Percentiles rank a stretch among this genome's conserved stretches.
These are phyloP conservation scores for Ophioninae sp. DNA, from an alignment of 2,888 invertebrate species.

Conservation along the genomic window DNA sequence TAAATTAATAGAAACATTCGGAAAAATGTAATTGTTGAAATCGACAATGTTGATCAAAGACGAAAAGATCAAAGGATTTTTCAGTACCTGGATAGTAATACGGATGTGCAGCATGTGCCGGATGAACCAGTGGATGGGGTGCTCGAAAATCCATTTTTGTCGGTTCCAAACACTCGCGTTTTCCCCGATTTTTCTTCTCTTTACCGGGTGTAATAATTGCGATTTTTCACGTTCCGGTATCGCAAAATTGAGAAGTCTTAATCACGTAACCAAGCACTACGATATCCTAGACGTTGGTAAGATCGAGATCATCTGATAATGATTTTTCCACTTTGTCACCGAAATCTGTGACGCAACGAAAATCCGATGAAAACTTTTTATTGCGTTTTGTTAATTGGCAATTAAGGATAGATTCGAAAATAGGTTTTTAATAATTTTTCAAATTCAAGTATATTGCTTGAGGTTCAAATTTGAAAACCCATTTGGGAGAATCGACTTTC, in stretches of 20 bases:
- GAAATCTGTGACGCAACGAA: not conserved
- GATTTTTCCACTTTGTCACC: not conserved
- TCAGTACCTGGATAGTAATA: conserved; percentile 73
- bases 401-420: not conserved
- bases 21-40: not conserved
- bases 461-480: not conserved
- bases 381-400: not conserved
- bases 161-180: conserved; percentile 16
- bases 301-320: conserved; percentile 27
- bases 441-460: not conserved
- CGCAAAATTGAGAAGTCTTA: not conserved
- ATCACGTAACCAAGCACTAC: conserved; percentile 48
- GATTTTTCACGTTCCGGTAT: not conserved
- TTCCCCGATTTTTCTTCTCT: conserved; percentile 21
- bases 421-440: not conserved
- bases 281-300: conserved; percentile 37
- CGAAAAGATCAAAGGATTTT: not conserved
- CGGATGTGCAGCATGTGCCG: conserved; percentile 77
- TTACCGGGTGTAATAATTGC: not conserved
- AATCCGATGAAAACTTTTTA: not conserved
- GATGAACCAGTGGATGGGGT: conserved; percentile 78
- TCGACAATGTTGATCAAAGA: not conserved
- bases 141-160: conserved; percentile 79
- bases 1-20: too few relatives aligned
- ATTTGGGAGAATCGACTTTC: too few relatives aligned